Evolutionary conservation across 2,888 invertebrate genomes (phyloP), one percentile per base, ranked within the genome.

Genomic region (Bugulina stolonifera): DNA sequence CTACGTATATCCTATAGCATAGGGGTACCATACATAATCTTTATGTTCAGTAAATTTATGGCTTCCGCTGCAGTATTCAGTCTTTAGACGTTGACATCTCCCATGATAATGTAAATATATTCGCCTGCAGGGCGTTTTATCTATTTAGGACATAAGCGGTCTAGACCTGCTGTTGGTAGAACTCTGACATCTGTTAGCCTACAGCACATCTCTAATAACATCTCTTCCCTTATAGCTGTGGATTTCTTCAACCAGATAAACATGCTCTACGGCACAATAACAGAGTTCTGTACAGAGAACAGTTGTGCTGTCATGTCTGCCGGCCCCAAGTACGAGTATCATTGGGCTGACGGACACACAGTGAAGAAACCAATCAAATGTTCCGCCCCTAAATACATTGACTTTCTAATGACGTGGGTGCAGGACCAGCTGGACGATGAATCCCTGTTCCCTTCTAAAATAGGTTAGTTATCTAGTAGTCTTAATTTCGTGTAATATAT

Each of bases 171-270:
- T 43, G 43, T 43, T 43, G 43, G 18, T 54, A 3, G n/a, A 58
- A 5, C 18, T 54, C 14, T 52, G 71, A 71, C 71, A 22, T 23
- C 5, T 72, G 14, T 52, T 43, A 18, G 10, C 43, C 18, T 43
- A 5, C 5, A 43, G 18, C 43, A 5, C 43, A 43, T 10, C 43
- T 43, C 10, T 10, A 43, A 43, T 43, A 43, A 43, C 43, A 10
- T 18, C 5, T 10, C 43, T 43, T 43, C 18, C 18, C 43, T 88
- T 89, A 57, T 86, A 97, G 97, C 97, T 81, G 97, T 99, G 76
- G 99, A 99, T 87, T 99, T 99, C 86, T 99, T 98, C 87, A 99
- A 99, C 87, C 99, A 99, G 89, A 98, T 99, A 83, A 97, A 97
- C 86, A 99, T 99, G 98, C 87, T 99, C 76, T 99, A 98, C 82